Conservation (phyloP, 2,113 vertebrate genomes). For the Ondatra zibethicus region DNA sequence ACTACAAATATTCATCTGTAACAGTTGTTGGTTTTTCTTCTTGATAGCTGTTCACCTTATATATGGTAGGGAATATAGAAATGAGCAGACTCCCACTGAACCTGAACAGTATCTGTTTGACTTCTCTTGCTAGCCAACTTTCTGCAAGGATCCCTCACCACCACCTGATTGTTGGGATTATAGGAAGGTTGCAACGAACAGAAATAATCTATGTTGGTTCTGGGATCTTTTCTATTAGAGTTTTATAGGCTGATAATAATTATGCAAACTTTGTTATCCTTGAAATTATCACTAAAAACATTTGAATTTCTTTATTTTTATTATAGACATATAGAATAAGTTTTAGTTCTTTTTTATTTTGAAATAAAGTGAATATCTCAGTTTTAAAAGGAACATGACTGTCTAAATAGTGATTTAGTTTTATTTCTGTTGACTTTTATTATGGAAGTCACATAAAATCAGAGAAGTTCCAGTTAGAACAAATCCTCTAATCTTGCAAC, state of each 20-base stretch:
- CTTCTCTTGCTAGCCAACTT: neutral
- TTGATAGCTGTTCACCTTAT: neutral
- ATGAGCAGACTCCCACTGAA: neutral
- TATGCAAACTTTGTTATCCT: neutral
- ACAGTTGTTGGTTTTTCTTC: neutral
- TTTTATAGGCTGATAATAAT: neutral
- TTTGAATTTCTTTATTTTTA: neutral
- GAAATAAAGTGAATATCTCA: neutral
- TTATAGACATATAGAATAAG: neutral
- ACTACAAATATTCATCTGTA: neutral
- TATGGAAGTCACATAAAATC: neutral
- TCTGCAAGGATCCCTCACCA: no score
- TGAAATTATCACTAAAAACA: neutral
- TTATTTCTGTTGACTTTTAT: neutral
- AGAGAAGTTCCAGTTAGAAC: neutral
- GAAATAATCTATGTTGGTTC: neutral
- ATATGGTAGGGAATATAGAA: no score
- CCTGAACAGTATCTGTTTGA: neutral
- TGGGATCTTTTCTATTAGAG: neutral
- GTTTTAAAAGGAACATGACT: slow-evolving; percentile 13
- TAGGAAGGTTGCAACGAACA: neutral
- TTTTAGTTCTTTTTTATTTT: neutral
- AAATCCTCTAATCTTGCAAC: neutral
- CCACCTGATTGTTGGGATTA: neutral
- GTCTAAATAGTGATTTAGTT: neutral